A percentile compares a stretch with the other conserved stretches of the same genome.
Evolutionary conservation across 2,113 vertebrate genomes (phyloP).

Genomic region (Hippocampus mohnikei): DNA sequence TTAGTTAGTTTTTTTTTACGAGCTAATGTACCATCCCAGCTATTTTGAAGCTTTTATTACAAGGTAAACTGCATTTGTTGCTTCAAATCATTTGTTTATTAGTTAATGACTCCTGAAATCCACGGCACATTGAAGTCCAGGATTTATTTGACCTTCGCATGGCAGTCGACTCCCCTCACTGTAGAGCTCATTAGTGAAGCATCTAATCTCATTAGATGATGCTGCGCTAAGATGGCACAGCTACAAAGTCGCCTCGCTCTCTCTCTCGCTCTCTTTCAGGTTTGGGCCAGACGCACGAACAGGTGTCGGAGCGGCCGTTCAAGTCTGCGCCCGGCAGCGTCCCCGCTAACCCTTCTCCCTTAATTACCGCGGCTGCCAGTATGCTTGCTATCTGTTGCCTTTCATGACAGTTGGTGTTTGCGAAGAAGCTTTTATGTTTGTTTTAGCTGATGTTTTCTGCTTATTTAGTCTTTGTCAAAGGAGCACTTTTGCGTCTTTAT

Average conservation of each 20-base stretch:
- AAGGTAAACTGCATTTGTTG: conserved; percentile 3
- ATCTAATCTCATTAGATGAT: conserved; percentile 72
- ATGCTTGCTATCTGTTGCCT: conserved; percentile 45
- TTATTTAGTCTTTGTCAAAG: conserved; percentile 55
- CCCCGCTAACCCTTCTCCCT: conserved; percentile 52
- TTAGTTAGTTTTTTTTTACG: neutral
- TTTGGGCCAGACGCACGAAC: conserved; percentile 54
- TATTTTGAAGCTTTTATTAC: conserved; percentile 2
- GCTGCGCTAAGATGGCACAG: conserved; percentile 58
- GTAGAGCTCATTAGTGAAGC: conserved; percentile 68
- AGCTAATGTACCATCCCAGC: conserved; percentile 1
- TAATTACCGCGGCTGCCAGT: conserved; percentile 61
- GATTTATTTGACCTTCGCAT: conserved; percentile 70
- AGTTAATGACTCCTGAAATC: conserved; percentile 70
- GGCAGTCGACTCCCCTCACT: conserved; percentile 65
- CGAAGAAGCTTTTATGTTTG: conserved; percentile 54
- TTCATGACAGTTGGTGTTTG: conserved; percentile 67
- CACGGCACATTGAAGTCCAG: conserved; percentile 61
- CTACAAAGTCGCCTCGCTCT: conserved; percentile 49
- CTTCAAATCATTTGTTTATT: conserved; percentile 69
- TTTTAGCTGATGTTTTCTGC: conserved; percentile 58
- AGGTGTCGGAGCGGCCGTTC: conserved; percentile 63
- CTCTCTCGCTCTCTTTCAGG: conserved; percentile 19
- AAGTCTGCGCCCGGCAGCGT: conserved; percentile 47
- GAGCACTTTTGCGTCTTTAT: conserved; percentile 44